Conservation (phyloP, 1,140 invertebrate species). For the Carposina sasakii region DNA sequence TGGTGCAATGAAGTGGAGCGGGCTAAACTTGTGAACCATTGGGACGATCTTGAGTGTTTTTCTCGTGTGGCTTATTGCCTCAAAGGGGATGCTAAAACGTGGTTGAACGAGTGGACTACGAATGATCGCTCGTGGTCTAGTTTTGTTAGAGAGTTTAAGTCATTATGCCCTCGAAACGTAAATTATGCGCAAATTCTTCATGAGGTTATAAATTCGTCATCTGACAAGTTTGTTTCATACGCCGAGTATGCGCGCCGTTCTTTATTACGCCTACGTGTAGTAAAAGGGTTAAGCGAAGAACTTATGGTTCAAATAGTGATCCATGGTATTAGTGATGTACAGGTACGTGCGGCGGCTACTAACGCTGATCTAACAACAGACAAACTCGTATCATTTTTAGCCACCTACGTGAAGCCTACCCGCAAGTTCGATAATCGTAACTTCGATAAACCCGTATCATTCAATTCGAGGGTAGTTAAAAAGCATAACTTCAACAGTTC, state of each 20-base stretch:
- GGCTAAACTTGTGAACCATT: not conserved
- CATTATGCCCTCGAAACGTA: not conserved
- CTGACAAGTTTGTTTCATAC: constrained; percentile 4
- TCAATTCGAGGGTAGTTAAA: no score
- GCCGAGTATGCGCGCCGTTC: constrained; percentile 4
- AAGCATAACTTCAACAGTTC: no score
- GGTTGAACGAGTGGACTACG: constrained; percentile 5
- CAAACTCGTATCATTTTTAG: constrained; percentile 3
- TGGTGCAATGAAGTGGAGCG: constrained; percentile 9
- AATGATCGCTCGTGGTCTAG: constrained; percentile 5
- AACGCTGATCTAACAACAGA: constrained; percentile 4
- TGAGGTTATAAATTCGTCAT: not conserved
- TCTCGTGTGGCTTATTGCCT: not conserved
- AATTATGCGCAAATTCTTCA: constrained; percentile 4
- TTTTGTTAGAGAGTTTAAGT: constrained; percentile 5
- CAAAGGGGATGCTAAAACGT: constrained; percentile 1
- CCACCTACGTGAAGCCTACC: constrained; percentile 5
- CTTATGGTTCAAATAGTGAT: not conserved
- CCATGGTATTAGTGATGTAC: constrained; percentile 2
- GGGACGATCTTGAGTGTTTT: constrained; percentile 6
- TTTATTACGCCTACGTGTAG: constrained; percentile 1
- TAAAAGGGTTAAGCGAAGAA: constrained; percentile 4
- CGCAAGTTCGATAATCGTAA: not conserved
- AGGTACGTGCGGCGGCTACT: constrained; percentile 5
- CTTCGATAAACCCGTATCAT: no score